Conservation (phyloP, 2,113 vertebrate genomes). For the Butorides virescens region DNA sequence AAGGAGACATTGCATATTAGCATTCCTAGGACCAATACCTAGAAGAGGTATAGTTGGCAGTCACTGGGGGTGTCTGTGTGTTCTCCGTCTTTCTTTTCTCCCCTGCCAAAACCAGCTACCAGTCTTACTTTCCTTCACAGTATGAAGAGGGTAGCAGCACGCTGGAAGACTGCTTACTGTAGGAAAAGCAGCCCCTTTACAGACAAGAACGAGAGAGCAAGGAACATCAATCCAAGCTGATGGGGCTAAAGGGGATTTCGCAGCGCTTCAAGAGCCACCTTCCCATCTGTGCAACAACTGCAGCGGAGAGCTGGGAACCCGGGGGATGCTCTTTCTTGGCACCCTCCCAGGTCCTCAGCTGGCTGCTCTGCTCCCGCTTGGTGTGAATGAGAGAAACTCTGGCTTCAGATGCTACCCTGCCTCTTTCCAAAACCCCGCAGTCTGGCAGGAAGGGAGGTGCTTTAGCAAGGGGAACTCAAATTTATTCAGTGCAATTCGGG, state of each 20-base stretch:
- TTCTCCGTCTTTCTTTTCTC: neutral
- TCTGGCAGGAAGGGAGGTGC: conserved; percentile 12
- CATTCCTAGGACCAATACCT: neutral
- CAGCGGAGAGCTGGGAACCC: neutral
- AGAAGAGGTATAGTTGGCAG: neutral
- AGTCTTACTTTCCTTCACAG: neutral
- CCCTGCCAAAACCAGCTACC: neutral
- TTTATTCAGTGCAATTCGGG: conserved; percentile 14
- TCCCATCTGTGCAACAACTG: neutral
- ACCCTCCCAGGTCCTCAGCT: neutral
- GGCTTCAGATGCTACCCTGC: neutral
- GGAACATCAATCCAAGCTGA: neutral
- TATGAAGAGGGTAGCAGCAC: neutral
- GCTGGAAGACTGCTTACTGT: neutral
- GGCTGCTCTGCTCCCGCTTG: neutral
- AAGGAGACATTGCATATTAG: neutral
- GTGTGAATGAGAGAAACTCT: conserved; percentile 13
- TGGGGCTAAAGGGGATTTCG: neutral
- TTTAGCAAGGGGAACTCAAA: conserved; percentile 4
- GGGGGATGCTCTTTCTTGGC: neutral
- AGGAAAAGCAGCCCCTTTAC: neutral
- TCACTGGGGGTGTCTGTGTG: neutral
- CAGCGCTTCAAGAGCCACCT: neutral
- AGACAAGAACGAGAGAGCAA: neutral
- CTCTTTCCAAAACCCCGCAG: neutral